Evolutionary conservation across 2,113 vertebrate genomes (phyloP), one percentile per base, ranked within the genome.

Genomic region (Tychaedon coryphoeus): DNA sequence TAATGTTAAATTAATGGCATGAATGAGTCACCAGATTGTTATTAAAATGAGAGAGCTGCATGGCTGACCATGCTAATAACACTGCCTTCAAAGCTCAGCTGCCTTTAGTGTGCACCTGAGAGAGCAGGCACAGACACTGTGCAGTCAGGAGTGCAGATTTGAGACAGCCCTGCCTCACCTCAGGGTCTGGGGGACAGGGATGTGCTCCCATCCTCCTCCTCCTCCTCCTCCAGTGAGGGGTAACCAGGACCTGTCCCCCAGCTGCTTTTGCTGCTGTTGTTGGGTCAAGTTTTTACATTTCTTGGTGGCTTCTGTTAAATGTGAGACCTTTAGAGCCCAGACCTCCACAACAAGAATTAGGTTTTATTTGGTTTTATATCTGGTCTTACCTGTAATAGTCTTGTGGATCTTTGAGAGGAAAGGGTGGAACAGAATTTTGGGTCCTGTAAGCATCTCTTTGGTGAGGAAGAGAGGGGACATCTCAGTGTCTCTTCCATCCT

Each of bases 11-110:
- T 83, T 94, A 88, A 83, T 70, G 88, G 75, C 47, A 64, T 90
- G 94, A 82, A 80, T 94, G 92, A 94, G 47, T 88, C 92, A 90
- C 67, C 82, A 74, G 88, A 90, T 83, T 94, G 85, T 93, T 97
- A 92, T 83, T 90, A 77, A 94, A 95, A 88, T 80, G 82, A 94
- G 74, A 85, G 74, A 72, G 38, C 66, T 83, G 87, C 88, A 76
- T 92, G 92, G 75, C 75, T 93, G 92, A 43, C 92, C 94, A 57
- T 92, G 81, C 67, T 92, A 88, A 83, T 82, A 86, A 66, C 42
- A 54, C 34, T 73, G 29, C 10, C 51, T 62, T 38, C 5, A 16
- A 81, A 83, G 71, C 29, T 65, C 84, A 64, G 66, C 47, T 58
- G 81, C 5, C 5, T 79, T 92, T 64, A 65, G 47, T 26, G 17